Evolutionary conservation across 2,888 invertebrate species (phyloP).

Genomic region (Himalopsyche anomala): DNA sequence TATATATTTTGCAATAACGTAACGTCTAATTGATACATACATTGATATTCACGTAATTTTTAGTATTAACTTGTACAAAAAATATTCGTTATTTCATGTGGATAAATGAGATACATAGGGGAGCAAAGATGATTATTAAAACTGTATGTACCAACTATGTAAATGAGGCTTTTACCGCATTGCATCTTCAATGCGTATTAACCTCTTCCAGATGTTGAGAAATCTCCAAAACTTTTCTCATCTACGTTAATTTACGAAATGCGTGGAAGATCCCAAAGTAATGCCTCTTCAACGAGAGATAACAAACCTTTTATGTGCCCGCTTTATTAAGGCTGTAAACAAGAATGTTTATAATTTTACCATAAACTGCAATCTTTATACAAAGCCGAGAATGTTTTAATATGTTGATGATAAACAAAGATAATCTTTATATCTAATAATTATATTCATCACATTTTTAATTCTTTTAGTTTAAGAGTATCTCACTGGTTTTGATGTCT

Average conservation of each 20-base stretch:
- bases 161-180: conserved; percentile 42
- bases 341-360: conserved; percentile 25
- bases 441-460: background rate
- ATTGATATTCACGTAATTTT: too few relatives aligned
- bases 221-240: conserved; percentile 40
- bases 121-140: conserved; percentile 25
- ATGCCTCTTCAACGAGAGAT: conserved; percentile 28
- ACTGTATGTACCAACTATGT: background rate
- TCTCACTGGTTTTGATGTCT: too few relatives aligned
- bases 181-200: conserved; percentile 40
- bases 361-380: conserved; percentile 24
- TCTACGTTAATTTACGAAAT: conserved; percentile 42
- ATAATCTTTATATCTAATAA: background rate
- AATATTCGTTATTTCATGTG: too few relatives aligned
- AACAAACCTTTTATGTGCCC: conserved; percentile 32
- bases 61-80: too few relatives aligned
- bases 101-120: background rate
- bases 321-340: conserved; percentile 33
- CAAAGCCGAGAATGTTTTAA: background rate
- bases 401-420: background rate
- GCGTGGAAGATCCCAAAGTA: conserved; percentile 38
- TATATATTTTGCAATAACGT: too few relatives aligned
- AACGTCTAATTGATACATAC: too few relatives aligned
- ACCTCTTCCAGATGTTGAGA: conserved; percentile 22
- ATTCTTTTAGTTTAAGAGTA: background rate